Conservation (phyloP, 2,797 vertebrate genomes). For the Denticeps clupeoides region DNA sequence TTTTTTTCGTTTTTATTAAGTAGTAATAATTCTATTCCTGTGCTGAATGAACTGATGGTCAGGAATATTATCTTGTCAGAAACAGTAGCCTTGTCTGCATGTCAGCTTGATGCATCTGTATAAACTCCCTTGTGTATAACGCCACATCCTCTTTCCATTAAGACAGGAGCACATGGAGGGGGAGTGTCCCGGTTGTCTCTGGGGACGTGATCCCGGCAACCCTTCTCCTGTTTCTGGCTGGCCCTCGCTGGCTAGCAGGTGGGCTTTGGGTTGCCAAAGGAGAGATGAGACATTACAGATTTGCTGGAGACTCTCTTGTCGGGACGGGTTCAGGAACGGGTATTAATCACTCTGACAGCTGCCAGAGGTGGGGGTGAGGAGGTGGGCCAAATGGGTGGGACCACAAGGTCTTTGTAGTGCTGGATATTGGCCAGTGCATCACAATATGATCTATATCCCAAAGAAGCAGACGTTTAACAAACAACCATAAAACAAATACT, state of each 20-base stretch:
- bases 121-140: background rate
- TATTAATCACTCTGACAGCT: conserved; percentile 48
- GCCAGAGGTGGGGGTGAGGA: background rate
- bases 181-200: conserved; percentile 1
- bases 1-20: too few relatives aligned
- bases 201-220: conserved; percentile 5
- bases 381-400: too few relatives aligned
- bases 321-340: conserved; percentile 46
- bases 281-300: conserved; percentile 48
- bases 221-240: conserved; percentile 10
- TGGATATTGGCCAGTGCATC: too few relatives aligned
- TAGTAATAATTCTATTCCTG: too few relatives aligned
- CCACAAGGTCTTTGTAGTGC: too few relatives aligned
- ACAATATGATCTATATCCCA: too few relatives aligned
- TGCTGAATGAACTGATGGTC: too few relatives aligned
- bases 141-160: background rate
- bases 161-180: background rate
- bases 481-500: too few relatives aligned
- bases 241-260: conserved; percentile 30
- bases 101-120: background rate
- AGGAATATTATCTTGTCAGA: too few relatives aligned
- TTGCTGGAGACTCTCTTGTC: conserved; percentile 27
- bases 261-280: conserved; percentile 32
- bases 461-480: too few relatives aligned
- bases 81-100: too few relatives aligned